Conservation (phyloP, 2,797 vertebrate species). For the Melanotaenia pygmaea region DNA sequence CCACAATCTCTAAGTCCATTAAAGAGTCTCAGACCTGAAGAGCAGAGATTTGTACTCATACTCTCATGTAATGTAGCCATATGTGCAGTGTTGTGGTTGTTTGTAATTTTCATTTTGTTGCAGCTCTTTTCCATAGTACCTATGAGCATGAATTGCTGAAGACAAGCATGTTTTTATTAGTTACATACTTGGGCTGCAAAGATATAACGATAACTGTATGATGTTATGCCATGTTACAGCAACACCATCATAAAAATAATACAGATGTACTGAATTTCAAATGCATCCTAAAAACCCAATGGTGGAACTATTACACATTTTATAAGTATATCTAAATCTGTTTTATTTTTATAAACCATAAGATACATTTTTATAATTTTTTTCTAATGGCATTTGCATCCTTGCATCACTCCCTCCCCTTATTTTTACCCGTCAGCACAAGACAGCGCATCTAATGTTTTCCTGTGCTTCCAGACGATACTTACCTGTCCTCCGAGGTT, state of each 20-base stretch:
- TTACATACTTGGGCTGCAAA: slow-evolving; percentile 26
- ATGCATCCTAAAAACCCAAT: neutral
- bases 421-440: slow-evolving; percentile 15
- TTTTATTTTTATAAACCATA: neutral
- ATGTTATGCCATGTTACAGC: too few species aligned
- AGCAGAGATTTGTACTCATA: slow-evolving; percentile 25
- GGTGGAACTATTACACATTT: neutral
- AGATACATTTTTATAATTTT: neutral
- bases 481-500: slow-evolving; percentile 84
- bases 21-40: slow-evolving; percentile 16
- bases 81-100: slow-evolving; percentile 67
- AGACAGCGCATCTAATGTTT: slow-evolving; percentile 70
- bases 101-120: slow-evolving; percentile 56
- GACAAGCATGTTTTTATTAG: slow-evolving; percentile 45
- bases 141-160: slow-evolving; percentile 50
- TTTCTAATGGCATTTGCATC: slow-evolving; percentile 1
- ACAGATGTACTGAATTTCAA: neutral
- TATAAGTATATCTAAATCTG: too few species aligned
- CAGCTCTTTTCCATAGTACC: slow-evolving; percentile 41
- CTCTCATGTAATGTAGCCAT: slow-evolving; percentile 50
- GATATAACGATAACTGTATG: neutral
- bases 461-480: slow-evolving; percentile 83
- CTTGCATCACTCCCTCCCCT: neutral
- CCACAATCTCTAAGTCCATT: slow-evolving; percentile 11
- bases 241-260: too few species aligned